A percentile compares a stretch with the other conserved stretches of the same genome.
Conservation (phyloP, 2,888 invertebrate genomes). For the Eucera pruinosa region DNA sequence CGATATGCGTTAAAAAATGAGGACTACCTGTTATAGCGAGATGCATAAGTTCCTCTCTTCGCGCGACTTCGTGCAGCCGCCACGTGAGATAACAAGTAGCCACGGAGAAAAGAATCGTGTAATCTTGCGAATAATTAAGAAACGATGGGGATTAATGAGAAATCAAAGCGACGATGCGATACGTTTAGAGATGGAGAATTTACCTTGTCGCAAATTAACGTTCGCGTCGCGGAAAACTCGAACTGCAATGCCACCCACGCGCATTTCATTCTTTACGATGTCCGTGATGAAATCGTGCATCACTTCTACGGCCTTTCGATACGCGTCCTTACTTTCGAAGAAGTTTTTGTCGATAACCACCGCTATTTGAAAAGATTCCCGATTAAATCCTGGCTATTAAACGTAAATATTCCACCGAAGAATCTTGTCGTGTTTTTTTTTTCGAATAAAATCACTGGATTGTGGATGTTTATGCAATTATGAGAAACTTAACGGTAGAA, state of each 20-base stretch:
- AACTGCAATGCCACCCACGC: constrained; percentile 89
- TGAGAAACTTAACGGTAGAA: too few species aligned
- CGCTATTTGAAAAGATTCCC: constrained; percentile 84
- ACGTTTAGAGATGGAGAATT: background rate
- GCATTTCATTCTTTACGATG: constrained; percentile 88
- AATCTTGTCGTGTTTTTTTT: too few species aligned
- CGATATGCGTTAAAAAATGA: too few species aligned
- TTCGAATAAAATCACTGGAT: too few species aligned
- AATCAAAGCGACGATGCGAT: background rate
- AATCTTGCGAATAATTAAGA: constrained; percentile 85
- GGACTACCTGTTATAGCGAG: constrained; percentile 91
- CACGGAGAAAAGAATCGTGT: constrained; percentile 89
- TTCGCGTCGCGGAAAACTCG: constrained; percentile 89
- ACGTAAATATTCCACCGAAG: too few species aligned
- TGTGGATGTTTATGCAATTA: too few species aligned
- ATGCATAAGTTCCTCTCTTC: constrained; percentile 88
- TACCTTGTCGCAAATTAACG: constrained; percentile 90
- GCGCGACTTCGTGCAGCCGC: constrained; percentile 88
- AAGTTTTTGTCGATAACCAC: constrained; percentile 90
- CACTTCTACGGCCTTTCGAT: constrained; percentile 86
- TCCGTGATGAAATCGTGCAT: constrained; percentile 88
- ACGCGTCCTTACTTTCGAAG: constrained; percentile 86
- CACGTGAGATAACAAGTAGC: constrained; percentile 91
- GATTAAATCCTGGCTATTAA: too few species aligned
- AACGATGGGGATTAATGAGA: constrained; percentile 6